phyloP scores from a whole-genome alignment of 30 jellyfish, hydroid and myxozoan species.

The Cassiopea andromeda region DNA sequence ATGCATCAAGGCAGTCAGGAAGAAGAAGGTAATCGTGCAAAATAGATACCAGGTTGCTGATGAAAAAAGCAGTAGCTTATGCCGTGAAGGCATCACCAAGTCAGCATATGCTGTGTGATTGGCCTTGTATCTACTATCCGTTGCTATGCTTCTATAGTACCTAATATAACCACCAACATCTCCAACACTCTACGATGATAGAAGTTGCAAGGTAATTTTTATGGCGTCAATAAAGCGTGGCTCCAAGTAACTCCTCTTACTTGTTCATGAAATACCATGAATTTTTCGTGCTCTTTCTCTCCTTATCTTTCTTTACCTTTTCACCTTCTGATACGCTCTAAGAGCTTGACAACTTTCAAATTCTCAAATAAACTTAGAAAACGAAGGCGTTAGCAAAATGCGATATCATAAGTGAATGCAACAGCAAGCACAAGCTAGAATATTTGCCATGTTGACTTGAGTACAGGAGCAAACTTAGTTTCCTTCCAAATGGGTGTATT shows the following conservation, averaged over 20 bases:
- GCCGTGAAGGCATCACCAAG: constrained; percentile 15
- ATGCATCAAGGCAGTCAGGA: constrained; percentile 87
- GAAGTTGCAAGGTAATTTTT: neutral
- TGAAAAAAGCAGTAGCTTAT: constrained; percentile 24
- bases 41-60: constrained; percentile 95
- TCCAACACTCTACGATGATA: constrained; percentile 67
- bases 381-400: neutral
- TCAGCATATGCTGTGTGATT: constrained; percentile 26
- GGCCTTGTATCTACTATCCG: neutral
- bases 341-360: neutral
- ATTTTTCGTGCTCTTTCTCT: neutral
- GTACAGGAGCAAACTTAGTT: neutral
- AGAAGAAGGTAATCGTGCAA: constrained; percentile 72
- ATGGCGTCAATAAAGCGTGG: neutral
- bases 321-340: neutral
- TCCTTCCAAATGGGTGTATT: neutral
- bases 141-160: neutral
- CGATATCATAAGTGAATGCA: neutral
- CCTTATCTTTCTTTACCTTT: neutral
- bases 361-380: neutral
- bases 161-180: constrained; percentile 67
- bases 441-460: neutral
- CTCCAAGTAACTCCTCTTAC: neutral
- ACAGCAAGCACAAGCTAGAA: neutral
- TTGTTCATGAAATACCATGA: neutral